A percentile compares a stretch with the other conserved stretches of the same genome.
Evolutionary conservation across 2,113 vertebrate species (phyloP).

Genomic region (Gymnogyps californianus): DNA sequence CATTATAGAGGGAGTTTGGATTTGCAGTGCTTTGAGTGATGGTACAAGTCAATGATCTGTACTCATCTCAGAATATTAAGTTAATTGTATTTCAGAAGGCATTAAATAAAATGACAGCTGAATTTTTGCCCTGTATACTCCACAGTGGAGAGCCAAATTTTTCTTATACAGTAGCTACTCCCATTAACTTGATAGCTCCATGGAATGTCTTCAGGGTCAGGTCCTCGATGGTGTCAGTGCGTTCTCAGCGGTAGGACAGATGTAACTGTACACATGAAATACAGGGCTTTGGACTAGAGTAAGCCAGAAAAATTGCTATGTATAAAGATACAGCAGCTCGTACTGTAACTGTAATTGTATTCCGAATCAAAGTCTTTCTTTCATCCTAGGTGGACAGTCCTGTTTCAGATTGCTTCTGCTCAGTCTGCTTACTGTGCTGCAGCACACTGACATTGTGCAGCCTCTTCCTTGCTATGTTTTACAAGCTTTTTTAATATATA

Average conservation of each 20-base stretch:
- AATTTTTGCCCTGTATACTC: background rate
- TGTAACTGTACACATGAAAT: background rate
- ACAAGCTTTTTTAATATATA: background rate
- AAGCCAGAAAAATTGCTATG: background rate
- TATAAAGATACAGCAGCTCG: background rate
- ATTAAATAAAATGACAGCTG: background rate
- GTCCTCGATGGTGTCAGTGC: background rate
- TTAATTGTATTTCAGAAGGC: background rate
- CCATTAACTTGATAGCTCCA: background rate
- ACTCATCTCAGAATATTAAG: background rate
- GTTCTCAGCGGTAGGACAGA: background rate
- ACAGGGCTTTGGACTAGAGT: background rate
- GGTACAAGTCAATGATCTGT: background rate
- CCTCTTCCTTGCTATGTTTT: background rate
- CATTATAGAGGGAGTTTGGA: fast-evolving
- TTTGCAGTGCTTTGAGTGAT: background rate
- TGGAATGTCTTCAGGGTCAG: background rate
- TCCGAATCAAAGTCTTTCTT: background rate
- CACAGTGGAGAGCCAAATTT: background rate
- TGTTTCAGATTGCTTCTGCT: background rate
- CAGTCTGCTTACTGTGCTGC: fast-evolving
- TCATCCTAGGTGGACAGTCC: background rate
- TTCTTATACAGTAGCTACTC: background rate
- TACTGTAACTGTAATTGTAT: background rate
- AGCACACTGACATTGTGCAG: background rate